Evolutionary conservation across 2,113 vertebrate genomes (phyloP).

Genomic region (Scophthalmus maximus): DNA sequence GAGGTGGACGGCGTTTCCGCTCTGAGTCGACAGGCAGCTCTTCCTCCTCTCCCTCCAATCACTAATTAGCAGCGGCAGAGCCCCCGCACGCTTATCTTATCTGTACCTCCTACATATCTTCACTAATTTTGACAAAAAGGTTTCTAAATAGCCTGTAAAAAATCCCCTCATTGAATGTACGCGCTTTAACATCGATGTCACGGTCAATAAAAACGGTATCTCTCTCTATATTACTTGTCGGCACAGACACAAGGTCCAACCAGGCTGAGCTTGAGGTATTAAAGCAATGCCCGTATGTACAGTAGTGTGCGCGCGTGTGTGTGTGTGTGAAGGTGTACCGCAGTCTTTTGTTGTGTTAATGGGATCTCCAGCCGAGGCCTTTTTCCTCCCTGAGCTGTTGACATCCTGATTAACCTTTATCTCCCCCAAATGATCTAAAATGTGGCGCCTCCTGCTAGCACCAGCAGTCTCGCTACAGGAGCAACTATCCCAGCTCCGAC

Average conservation of each 20-base stretch:
- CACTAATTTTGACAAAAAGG: slow-evolving; percentile 1
- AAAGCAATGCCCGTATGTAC: not conserved
- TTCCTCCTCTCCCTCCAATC: slow-evolving; percentile 19
- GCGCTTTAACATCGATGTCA: not conserved
- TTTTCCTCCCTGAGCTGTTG: slow-evolving; percentile 21
- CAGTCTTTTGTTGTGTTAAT: slow-evolving; percentile 31
- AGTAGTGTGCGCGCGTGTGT: not conserved
- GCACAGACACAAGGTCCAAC: no score
- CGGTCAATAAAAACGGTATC: not conserved
- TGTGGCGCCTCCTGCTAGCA: slow-evolving; percentile 1
- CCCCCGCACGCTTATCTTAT: slow-evolving; percentile 16
- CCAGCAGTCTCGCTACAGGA: not conserved
- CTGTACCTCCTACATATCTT: slow-evolving; percentile 28
- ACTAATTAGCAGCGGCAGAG: slow-evolving; percentile 27
- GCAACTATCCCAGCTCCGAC: not conserved
- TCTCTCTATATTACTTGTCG: not conserved
- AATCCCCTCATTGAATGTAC: not conserved
- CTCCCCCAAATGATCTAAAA: slow-evolving; percentile 30
- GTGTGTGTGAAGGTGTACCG: slow-evolving; percentile 10
- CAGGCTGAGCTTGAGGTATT: not conserved
- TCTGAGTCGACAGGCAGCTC: no score
- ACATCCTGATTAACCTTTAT: slow-evolving; percentile 34
- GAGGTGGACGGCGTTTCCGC: slow-evolving; percentile 39
- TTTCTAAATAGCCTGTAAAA: slow-evolving; percentile 2
- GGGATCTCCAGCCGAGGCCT: slow-evolving; percentile 26